A percentile compares a stretch with the other conserved stretches of the same genome.
Evolutionary conservation across 1,140 invertebrate species (phyloP).

Genomic region (Pissodes strobi): DNA sequence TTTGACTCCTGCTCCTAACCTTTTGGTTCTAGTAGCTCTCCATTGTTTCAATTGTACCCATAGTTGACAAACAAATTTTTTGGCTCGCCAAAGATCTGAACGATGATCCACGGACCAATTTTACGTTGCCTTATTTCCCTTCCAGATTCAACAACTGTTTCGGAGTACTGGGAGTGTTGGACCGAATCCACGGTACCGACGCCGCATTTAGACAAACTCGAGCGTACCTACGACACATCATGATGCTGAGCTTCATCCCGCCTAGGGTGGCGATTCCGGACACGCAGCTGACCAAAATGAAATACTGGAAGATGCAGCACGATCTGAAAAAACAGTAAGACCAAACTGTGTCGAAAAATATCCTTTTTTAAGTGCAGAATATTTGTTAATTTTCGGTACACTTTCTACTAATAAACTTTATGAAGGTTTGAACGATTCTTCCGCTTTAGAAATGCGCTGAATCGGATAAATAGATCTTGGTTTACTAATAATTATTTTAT

Average conservation of each 20-base stretch:
- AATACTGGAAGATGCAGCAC: constrained; percentile 32
- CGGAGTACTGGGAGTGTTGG: constrained; percentile 82
- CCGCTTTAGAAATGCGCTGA: too few species aligned
- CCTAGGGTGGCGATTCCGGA: constrained; percentile 77
- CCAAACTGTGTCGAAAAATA: too few species aligned
- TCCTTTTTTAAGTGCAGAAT: too few species aligned
- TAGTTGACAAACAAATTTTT: too few species aligned
- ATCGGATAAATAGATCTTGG: too few species aligned
- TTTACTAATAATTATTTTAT: too few species aligned
- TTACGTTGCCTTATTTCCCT: constrained; percentile 17
- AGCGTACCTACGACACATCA: constrained; percentile 75
- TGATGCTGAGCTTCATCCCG: constrained; percentile 80
- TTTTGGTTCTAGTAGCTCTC: too few species aligned
- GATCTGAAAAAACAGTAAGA: constrained; percentile 26
- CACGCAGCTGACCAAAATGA: constrained; percentile 31
- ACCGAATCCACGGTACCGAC: constrained; percentile 85
- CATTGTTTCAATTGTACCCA: too few species aligned
- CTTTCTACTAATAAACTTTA: too few species aligned
- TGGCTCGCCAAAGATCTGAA: not conserved
- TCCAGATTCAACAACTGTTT: constrained; percentile 83
- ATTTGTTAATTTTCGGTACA: too few species aligned
- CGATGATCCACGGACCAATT: not conserved
- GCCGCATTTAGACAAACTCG: constrained; percentile 73
- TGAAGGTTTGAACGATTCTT: too few species aligned
- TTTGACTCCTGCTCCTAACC: too few species aligned